Evolutionary conservation across 37 sponge, comb jelly and placozoan species (phyloP).

Genomic region (Chondrilla cf. caribensis): DNA sequence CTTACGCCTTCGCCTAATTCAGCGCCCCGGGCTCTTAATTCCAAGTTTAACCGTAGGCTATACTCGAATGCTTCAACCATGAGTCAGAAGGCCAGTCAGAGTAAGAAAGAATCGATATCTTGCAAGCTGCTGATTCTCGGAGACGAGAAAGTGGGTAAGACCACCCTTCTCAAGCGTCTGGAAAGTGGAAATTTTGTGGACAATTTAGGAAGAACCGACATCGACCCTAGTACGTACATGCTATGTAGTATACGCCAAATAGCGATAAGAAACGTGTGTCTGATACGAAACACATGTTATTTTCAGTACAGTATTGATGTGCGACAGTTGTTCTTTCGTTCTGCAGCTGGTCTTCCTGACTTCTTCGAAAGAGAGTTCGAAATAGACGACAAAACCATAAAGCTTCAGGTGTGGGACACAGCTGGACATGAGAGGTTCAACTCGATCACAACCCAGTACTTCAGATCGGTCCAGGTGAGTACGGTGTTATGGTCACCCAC

Average conservation of each 20-base stretch:
- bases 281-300: too few relatives aligned
- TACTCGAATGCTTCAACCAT: too few relatives aligned
- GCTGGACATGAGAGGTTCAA: conserved; percentile 5
- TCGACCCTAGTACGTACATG: neutral
- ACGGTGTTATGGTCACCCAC: too few relatives aligned
- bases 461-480: neutral
- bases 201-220: neutral
- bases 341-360: conserved; percentile 1
- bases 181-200: conserved; percentile 63
- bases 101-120: conserved; percentile 10
- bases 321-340: too few relatives aligned
- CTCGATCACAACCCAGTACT: conserved; percentile 20
- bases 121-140: conserved; percentile 64
- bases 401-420: conserved; percentile 27
- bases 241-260: too few relatives aligned
- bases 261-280: too few relatives aligned
- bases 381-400: neutral
- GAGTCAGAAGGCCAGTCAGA: too few relatives aligned
- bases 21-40: too few relatives aligned
- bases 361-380: neutral
- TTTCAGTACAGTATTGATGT: too few relatives aligned
- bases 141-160: conserved; percentile 69
- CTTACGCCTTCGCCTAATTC: too few relatives aligned
- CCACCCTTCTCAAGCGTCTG: conserved; percentile 59
- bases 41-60: too few relatives aligned